Evolutionary conservation across 2,797 vertebrate genomes (phyloP).

Genomic region (Lithobates pipiens): DNA sequence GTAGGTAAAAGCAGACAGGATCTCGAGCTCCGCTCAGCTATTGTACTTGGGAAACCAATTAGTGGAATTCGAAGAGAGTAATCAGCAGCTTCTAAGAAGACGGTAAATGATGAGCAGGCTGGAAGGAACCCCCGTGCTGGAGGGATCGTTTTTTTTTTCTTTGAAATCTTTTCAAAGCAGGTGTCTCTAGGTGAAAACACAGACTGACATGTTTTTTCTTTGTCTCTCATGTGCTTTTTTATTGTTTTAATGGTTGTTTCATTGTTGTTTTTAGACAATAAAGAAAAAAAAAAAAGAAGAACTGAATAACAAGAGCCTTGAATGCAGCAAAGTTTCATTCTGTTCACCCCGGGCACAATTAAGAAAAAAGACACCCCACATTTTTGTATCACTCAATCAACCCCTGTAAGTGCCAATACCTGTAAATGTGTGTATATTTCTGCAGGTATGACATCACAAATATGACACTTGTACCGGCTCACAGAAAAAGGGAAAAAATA

Average conservation of each 20-base stretch:
- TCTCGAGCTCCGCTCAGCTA: not conserved
- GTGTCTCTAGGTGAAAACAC: not conserved
- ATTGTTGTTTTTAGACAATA: no score
- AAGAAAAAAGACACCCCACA: no score
- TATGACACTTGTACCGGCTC: not conserved
- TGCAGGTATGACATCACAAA: no score
- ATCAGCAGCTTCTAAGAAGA: slow-evolving; percentile 16
- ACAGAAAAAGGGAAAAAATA: not conserved
- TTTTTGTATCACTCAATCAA: no score
- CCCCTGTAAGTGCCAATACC: no score
- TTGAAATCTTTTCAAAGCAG: not conserved
- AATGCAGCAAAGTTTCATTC: no score
- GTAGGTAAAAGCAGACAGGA: not conserved
- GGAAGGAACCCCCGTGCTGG: not conserved
- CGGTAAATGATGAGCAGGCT: not conserved
- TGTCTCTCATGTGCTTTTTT: no score
- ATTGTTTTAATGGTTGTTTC: no score
- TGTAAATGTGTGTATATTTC: no score
- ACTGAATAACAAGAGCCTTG: no score
- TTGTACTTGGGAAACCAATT: slow-evolving; percentile 14
- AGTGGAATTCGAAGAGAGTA: slow-evolving; percentile 12
- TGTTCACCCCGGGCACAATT: no score
- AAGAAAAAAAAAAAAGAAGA: no score
- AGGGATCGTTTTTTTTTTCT: not conserved
- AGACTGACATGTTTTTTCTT: not conserved